Conservation (phyloP, 2,113 vertebrate genomes). For the Pseudorasbora parva region DNA sequence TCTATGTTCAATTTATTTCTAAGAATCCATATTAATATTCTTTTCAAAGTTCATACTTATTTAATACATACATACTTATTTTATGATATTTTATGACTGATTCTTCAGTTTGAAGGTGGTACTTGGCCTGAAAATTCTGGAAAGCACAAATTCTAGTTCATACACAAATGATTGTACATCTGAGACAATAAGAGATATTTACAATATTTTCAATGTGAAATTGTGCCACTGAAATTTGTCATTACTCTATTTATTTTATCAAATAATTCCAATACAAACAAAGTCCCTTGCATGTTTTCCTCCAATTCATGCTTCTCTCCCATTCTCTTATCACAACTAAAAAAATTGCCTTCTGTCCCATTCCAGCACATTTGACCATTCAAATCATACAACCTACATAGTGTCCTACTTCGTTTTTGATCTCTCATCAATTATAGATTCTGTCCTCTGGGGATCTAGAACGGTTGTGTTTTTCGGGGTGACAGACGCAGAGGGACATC, state of each 20-base stretch:
- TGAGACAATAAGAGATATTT: background rate
- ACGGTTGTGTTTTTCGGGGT: conserved; percentile 66
- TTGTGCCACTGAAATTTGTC: background rate
- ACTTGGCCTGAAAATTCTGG: background rate
- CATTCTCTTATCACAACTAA: background rate
- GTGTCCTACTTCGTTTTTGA: conserved; percentile 70
- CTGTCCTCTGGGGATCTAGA: conserved; percentile 65
- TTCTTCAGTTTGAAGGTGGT: background rate
- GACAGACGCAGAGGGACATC: conserved; percentile 63
- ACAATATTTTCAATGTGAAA: background rate
- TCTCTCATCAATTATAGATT: conserved; percentile 80
- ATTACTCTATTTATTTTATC: background rate
- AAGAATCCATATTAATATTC: too few species aligned
- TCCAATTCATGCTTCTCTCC: background rate
- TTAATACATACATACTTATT: too few species aligned
- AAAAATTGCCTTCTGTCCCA: conserved; percentile 51
- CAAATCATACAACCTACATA: conserved; percentile 68
- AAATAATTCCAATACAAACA: background rate
- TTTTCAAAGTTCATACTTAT: too few species aligned
- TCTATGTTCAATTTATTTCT: too few species aligned
- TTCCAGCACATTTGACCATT: conserved; percentile 72
- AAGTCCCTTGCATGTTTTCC: background rate
- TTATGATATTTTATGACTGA: too few species aligned
- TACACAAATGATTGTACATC: background rate
- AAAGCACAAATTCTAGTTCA: background rate